These are phyloP conservation scores for Paradoxurus hermaphroditus DNA, from an alignment of 2,113 vertebrate species.

Conservation along the genomic window DNA sequence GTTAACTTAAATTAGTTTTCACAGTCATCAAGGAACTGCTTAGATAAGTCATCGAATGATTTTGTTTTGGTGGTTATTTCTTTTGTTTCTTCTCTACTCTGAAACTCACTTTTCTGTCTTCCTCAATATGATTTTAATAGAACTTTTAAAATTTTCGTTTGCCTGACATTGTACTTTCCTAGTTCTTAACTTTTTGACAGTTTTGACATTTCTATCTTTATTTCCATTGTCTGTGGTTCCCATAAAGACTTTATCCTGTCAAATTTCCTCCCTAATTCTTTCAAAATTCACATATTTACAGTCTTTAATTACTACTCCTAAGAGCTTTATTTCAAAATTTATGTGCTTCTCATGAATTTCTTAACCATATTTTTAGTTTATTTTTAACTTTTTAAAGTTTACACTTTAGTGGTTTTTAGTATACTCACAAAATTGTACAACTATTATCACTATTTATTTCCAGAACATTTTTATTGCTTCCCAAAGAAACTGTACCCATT, in stretches of 20 bases:
- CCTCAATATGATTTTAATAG: constrained; percentile 15
- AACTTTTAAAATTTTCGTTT: constrained; percentile 19
- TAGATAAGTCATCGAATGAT: not conserved
- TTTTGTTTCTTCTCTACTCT: not conserved
- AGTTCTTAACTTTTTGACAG: constrained; percentile 26
- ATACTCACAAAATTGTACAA: not conserved
- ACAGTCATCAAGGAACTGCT: not conserved
- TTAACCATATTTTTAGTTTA: not conserved
- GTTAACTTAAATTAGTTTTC: not conserved
- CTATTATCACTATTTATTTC: not conserved
- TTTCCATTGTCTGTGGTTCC: not conserved
- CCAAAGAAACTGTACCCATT: not conserved
- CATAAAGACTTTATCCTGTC: constrained; percentile 5
- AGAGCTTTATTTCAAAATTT: constrained; percentile 24
- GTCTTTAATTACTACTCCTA: not conserved
- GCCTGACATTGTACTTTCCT: not conserved
- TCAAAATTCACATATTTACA: not conserved
- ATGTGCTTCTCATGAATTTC: not conserved
- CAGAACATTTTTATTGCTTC: not conserved
- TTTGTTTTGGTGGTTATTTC: constrained; percentile 14
- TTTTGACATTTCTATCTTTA: constrained; percentile 16
- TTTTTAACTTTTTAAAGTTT: constrained; percentile 31
- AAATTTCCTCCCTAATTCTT: not conserved
- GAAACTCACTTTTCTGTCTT: not conserved
- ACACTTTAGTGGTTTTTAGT: constrained; percentile 1